Conservation (phyloP, 2,113 vertebrate species). For the Chrysochloris asiatica region DNA sequence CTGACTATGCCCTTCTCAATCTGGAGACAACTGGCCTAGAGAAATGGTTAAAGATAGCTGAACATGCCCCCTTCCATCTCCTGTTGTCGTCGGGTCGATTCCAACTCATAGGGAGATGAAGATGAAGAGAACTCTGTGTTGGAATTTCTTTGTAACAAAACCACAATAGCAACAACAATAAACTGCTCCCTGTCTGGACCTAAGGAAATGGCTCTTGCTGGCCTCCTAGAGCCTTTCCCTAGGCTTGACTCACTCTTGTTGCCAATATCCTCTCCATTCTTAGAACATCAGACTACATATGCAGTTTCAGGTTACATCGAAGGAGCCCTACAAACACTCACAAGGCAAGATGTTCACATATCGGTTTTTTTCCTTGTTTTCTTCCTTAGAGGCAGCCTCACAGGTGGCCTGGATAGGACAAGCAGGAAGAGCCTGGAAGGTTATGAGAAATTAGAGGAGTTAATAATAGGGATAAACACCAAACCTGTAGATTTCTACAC, state of each 20-base stretch:
- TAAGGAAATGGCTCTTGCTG: background rate
- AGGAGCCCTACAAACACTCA: slow-evolving; percentile 81
- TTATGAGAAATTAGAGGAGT: slow-evolving; percentile 34
- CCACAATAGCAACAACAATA: background rate
- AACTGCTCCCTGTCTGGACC: background rate
- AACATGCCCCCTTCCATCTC: too few relatives aligned
- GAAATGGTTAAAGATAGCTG: slow-evolving; percentile 1
- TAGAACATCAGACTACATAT: background rate
- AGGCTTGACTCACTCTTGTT: background rate
- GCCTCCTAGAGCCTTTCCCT: slow-evolving; percentile 38
- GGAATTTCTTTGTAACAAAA: slow-evolving; percentile 46
- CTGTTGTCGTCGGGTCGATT: background rate
- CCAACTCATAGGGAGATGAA: background rate
- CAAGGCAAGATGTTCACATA: slow-evolving; percentile 99
- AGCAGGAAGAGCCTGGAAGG: slow-evolving; percentile 92
- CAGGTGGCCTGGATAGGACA: slow-evolving; percentile 98
- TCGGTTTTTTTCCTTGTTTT: slow-evolving; percentile 99
- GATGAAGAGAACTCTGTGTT: slow-evolving; percentile 15
- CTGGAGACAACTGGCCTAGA: background rate
- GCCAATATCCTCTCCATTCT: slow-evolving; percentile 12
- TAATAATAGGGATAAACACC: background rate
- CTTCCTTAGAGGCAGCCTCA: slow-evolving; percentile 98
- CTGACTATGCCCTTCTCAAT: slow-evolving; percentile 36
- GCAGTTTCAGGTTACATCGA: slow-evolving; percentile 31
- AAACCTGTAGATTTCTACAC: background rate